Percentiles rank a stretch among this genome's conserved stretches.
phyloP scores from a whole-genome alignment of 2,797 vertebrate species.

The Spinibarbus caldwelli region DNA sequence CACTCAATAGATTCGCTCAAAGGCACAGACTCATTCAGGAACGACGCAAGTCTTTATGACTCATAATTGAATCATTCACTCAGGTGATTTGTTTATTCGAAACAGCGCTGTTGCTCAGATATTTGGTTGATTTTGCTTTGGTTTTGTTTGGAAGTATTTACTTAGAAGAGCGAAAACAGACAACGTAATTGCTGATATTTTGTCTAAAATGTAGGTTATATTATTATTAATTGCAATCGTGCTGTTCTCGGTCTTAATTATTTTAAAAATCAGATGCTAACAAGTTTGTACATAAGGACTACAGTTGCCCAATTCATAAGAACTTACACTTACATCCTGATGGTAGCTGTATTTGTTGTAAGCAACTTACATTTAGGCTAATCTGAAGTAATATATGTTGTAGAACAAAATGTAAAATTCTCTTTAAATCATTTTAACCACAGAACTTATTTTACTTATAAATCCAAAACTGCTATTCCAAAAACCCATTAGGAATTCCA shows the following conservation, averaged over 20 bases:
- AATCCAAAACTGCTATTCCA: background rate
- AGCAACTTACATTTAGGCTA: background rate
- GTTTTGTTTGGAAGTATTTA: too few species aligned
- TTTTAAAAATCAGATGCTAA: background rate
- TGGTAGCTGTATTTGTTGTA: background rate
- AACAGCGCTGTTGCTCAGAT: too few species aligned
- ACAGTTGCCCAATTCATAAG: background rate
- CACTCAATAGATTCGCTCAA: background rate
- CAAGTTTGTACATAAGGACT: background rate
- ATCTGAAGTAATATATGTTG: background rate
- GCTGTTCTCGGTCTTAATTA: background rate
- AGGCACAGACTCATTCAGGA: background rate
- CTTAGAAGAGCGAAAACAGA: background rate
- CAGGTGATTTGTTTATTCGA: background rate
- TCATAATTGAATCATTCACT: background rate
- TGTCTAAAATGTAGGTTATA: background rate
- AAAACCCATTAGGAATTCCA: background rate
- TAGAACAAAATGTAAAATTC: background rate
- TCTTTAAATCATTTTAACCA: background rate
- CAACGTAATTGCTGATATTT: background rate
- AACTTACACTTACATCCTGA: background rate
- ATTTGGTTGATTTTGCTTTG: background rate
- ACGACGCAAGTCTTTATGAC: background rate
- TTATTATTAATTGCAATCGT: background rate
- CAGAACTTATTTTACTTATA: background rate